phyloP scores from a whole-genome alignment of 1,140 invertebrate species.

The Trichomalopsis sarcophagae region DNA sequence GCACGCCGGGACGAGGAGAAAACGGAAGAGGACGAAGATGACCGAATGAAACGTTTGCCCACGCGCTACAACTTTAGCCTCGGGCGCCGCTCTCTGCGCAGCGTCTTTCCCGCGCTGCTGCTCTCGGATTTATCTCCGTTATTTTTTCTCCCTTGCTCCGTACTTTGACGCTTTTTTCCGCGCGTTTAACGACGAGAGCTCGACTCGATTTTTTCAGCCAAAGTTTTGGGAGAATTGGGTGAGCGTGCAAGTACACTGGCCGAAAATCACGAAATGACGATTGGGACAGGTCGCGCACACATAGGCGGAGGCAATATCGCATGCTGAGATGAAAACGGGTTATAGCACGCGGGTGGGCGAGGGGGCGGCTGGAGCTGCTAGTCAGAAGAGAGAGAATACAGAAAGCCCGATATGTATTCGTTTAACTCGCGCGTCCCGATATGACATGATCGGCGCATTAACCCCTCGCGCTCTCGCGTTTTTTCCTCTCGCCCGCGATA shows the following conservation, averaged over 20 bases:
- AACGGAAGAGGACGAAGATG: slow-evolving; percentile 28
- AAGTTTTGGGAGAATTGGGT: no score
- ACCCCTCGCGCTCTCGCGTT: slow-evolving; percentile 68
- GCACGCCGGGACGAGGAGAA: background rate
- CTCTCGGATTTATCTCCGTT: background rate
- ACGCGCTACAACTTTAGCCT: background rate
- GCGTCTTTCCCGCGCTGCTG: background rate
- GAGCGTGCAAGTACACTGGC: background rate
- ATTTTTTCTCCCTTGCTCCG: background rate
- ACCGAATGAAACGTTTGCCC: background rate
- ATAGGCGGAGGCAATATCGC: background rate
- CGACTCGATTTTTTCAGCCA: no score
- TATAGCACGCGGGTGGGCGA: background rate
- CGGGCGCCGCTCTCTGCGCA: background rate
- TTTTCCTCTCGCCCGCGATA: slow-evolving; percentile 67
- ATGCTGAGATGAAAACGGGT: slow-evolving; percentile 24
- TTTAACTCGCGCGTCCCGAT: slow-evolving; percentile 69
- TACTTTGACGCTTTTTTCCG: background rate
- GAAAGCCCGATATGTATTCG: slow-evolving; percentile 59
- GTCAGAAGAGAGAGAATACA: slow-evolving; percentile 27
- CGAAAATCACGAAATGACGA: slow-evolving; percentile 50
- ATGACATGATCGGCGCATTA: slow-evolving; percentile 75
- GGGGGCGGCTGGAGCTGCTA: slow-evolving; percentile 1
- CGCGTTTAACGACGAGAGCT: no score
- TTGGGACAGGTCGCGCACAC: background rate